phyloP scores from a whole-genome alignment of 2,797 vertebrate species.

The Nannoperca obscura region DNA sequence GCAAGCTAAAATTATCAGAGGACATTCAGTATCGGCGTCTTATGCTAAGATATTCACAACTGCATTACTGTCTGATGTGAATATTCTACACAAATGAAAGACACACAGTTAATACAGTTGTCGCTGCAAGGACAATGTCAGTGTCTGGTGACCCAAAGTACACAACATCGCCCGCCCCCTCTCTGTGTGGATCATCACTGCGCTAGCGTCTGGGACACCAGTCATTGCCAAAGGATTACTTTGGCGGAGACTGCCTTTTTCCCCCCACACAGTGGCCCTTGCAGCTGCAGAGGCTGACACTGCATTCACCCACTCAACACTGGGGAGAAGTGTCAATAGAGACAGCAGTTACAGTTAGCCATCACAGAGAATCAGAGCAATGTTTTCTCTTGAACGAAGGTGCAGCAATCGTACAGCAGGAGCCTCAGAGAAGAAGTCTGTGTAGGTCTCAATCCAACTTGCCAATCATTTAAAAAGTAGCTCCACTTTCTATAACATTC shows the following conservation, averaged over 20 bases:
- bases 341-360: slow-evolving; percentile 53
- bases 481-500: slow-evolving; percentile 16
- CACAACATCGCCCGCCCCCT: slow-evolving; percentile 59
- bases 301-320: slow-evolving; percentile 74
- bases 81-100: slow-evolving; percentile 32
- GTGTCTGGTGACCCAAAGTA: slow-evolving; percentile 78
- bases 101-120: slow-evolving; percentile 56
- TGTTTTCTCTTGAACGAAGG: slow-evolving; percentile 42
- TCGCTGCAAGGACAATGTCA: slow-evolving; percentile 64
- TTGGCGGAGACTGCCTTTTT: slow-evolving; percentile 70
- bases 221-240: slow-evolving; percentile 80
- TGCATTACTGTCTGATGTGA: slow-evolving; percentile 31
- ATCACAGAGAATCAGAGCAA: slow-evolving; percentile 48
- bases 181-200: slow-evolving; percentile 70
- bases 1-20: slow-evolving; percentile 36
- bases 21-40: slow-evolving; percentile 22
- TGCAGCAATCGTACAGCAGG: slow-evolving; percentile 36
- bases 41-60: slow-evolving; percentile 20
- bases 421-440: slow-evolving; percentile 9
- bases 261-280: slow-evolving; percentile 65
- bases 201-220: slow-evolving; percentile 68
- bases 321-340: slow-evolving; percentile 60
- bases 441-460: background rate
- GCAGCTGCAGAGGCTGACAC: slow-evolving; percentile 79
- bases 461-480: background rate